These are phyloP conservation scores for Acipenser ruthenus DNA, from an alignment of 2,797 vertebrate species.

Conservation along the genomic window DNA sequence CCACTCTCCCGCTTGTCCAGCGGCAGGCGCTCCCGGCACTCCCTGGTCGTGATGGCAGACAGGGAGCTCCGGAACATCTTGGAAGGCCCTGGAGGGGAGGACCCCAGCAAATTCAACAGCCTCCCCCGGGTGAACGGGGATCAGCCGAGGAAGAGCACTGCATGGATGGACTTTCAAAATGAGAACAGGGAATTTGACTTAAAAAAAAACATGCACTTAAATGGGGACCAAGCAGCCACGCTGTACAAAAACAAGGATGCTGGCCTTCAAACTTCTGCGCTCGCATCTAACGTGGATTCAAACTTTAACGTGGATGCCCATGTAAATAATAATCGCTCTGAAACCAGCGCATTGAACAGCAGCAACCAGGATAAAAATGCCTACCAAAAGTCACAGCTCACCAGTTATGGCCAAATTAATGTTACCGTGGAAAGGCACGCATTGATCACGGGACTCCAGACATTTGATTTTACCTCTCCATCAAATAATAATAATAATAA, in stretches of 20 bases:
- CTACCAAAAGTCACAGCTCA: conserved; percentile 37
- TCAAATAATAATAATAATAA: conserved; percentile 47
- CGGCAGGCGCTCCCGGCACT: conserved; percentile 77
- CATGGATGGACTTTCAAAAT: conserved; percentile 64
- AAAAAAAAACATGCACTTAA: conserved; percentile 31
- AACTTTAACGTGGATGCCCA: conserved; percentile 38
- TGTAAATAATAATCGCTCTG: conserved; percentile 50
- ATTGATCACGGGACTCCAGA: conserved; percentile 63
- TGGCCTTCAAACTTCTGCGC: conserved; percentile 48
- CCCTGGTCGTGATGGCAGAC: conserved; percentile 65
- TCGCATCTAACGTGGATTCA: conserved; percentile 35
- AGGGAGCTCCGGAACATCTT: conserved; percentile 77
- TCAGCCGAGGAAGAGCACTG: conserved; percentile 46
- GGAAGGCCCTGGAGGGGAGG: conserved; percentile 53
- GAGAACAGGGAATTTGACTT: conserved; percentile 48
- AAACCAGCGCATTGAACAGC: conserved; percentile 41
- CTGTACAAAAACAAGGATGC: conserved; percentile 45
- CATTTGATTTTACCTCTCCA: conserved; percentile 62
- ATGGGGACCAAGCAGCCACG: conserved; percentile 36
- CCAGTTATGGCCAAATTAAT: conserved; percentile 42
- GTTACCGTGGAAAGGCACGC: conserved; percentile 69
- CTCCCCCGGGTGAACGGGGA: conserved; percentile 68
- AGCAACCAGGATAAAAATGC: conserved; percentile 31
- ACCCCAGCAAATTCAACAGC: conserved; percentile 74
- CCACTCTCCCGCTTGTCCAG: conserved; percentile 72